phyloP scores from a whole-genome alignment of 2,113 vertebrate species.

The Toxotes chatareus region DNA sequence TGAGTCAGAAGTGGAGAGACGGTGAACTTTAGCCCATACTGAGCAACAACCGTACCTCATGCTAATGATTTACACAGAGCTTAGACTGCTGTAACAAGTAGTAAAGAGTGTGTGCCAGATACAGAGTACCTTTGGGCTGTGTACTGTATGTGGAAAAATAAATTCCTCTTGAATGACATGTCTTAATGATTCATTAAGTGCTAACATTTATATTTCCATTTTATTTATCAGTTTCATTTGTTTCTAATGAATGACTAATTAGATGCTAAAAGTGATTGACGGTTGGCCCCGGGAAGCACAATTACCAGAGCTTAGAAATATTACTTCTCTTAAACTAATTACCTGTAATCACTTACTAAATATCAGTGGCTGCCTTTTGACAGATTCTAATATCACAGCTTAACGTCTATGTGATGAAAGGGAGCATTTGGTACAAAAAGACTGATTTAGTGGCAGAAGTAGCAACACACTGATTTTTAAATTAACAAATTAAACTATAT shows the following conservation, averaged over 20 bases:
- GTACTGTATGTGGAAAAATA: not conserved
- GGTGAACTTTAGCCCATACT: slow-evolving; percentile 49
- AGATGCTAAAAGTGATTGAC: slow-evolving; percentile 59
- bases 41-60: not conserved
- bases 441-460: not conserved
- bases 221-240: slow-evolving; percentile 50
- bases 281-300: slow-evolving; percentile 22
- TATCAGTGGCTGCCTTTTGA: slow-evolving; percentile 22
- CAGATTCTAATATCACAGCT: slow-evolving; percentile 20
- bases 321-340: slow-evolving; percentile 55
- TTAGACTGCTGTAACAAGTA: not conserved
- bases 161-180: slow-evolving; percentile 43
- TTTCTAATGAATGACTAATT: slow-evolving; percentile 67
- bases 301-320: slow-evolving; percentile 38
- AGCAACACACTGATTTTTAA: not conserved
- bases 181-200: slow-evolving; percentile 40
- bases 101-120: not conserved
- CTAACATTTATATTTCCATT: slow-evolving; percentile 16
- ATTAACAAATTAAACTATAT: not conserved
- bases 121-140: not conserved
- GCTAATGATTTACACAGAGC: slow-evolving; percentile 62
- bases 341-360: slow-evolving; percentile 39
- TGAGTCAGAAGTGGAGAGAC: not conserved
- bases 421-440: not conserved
- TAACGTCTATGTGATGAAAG: not conserved